Evolutionary conservation across 2,888 invertebrate genomes (phyloP), one percentile per base, ranked within the genome.

Genomic region (Cartodere bifasciata): DNA sequence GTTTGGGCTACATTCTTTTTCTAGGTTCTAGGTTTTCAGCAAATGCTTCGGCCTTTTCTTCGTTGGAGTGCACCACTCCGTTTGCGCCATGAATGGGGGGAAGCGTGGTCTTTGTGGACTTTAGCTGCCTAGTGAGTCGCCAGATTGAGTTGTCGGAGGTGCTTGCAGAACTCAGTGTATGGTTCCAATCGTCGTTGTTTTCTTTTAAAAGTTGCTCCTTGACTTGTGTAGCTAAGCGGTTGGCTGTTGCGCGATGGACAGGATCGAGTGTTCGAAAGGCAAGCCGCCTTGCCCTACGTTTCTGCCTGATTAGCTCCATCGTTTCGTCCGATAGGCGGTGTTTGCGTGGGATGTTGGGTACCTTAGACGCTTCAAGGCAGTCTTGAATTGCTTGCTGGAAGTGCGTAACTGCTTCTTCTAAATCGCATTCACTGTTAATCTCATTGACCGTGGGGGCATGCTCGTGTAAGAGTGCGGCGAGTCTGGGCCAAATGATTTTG

Each of bases 61-160:
- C 6, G 10, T 9, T 11, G 10, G n/a, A 23, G 10, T 9, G 11
- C 11, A 11, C 24, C 6, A 23, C 6, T 10, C 24, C 24, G 6
- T 10, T 23, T 23, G 7, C 24, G 10, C 24, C 24, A 6, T 23
- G 24, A 6, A 23, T 23, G 11, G 24, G 24, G 7, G 24, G 24
- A 6, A 23, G 7, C 6, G 24, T 6, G 6, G 24, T 7, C 6
- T 6, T 7, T 10, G 7, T 23, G 5, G 7, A 6, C 7, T 11
- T 6, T 7, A 23, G 11, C 9, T 6, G 7, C 11, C 11, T 23
- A 11, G 24, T 11, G 6, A 23, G 5, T 23, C 11, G 7, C 24
- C 24, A 23, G 6, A 23, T 7, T 6, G 24, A 23, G 10, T 23
- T 6, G 11, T 23, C 24, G 6, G 5, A 6, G 6, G 6, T 6